A percentile compares a stretch with the other conserved stretches of the same genome.
Conservation (phyloP, 2,113 vertebrate genomes). For the Otis tarda region DNA sequence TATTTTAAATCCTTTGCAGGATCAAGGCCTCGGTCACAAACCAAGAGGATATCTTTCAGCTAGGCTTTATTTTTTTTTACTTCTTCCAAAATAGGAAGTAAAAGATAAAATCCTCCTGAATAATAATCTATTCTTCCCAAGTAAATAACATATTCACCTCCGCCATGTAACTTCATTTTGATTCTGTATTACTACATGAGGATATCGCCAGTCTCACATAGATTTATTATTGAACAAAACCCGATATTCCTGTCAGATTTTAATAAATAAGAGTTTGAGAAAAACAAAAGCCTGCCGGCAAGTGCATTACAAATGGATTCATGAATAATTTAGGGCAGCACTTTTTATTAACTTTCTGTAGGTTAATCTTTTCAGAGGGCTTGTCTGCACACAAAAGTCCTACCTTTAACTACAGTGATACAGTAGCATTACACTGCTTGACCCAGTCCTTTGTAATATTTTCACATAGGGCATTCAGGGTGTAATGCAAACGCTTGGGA, state of each 20-base stretch:
- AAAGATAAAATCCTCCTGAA: slow-evolving; percentile 48
- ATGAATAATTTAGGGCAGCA: slow-evolving; percentile 49
- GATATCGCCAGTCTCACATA: not conserved
- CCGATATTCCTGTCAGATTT: slow-evolving; percentile 58
- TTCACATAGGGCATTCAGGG: not conserved
- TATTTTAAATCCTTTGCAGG: not conserved
- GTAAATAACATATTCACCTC: slow-evolving; percentile 29
- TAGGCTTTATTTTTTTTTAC: not conserved
- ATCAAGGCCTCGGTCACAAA: not conserved
- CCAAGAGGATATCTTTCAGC: not conserved
- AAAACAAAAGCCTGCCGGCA: slow-evolving; percentile 57
- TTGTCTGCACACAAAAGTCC: not conserved
- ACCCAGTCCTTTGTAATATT: not conserved
- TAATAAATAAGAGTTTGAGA: slow-evolving; percentile 61
- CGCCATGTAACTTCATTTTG: slow-evolving; percentile 41
- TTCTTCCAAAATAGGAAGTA: not conserved
- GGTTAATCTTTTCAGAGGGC: slow-evolving; percentile 21
- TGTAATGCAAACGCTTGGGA: not conserved
- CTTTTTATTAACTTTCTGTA: slow-evolving; percentile 54
- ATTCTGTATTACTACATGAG: slow-evolving; percentile 24
- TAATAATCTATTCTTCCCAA: slow-evolving; percentile 38
- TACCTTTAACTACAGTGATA: not conserved
- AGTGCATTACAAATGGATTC: slow-evolving; percentile 32
- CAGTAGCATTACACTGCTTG: not conserved
- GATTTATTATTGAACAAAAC: slow-evolving; percentile 54